These are phyloP conservation scores for Pseudochaenichthys georgianus DNA, from an alignment of 2,797 vertebrate species.

Conservation along the genomic window DNA sequence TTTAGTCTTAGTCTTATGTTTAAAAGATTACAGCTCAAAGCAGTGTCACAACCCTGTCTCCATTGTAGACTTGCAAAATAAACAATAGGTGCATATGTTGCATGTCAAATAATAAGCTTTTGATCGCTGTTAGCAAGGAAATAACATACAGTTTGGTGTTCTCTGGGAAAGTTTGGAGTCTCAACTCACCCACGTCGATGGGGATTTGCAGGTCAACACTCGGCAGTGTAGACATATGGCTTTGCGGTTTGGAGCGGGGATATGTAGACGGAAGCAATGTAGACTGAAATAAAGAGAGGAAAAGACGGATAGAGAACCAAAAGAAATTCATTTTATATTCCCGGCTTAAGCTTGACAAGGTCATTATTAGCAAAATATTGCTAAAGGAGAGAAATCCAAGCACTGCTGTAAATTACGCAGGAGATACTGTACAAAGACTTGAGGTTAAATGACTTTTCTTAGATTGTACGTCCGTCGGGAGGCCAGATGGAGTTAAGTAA, in stretches of 20 bases:
- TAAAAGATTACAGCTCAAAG: slow-evolving; percentile 28
- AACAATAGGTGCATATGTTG: slow-evolving; percentile 42
- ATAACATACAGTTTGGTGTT: slow-evolving; percentile 22
- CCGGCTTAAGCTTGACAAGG: slow-evolving; percentile 29
- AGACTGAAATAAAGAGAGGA: slow-evolving; percentile 31
- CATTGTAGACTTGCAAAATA: slow-evolving; percentile 59
- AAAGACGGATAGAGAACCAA: not conserved
- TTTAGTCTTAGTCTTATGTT: slow-evolving; percentile 36
- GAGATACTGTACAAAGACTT: slow-evolving; percentile 1
- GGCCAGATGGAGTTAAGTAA: slow-evolving; percentile 52
- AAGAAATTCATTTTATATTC: slow-evolving; percentile 3
- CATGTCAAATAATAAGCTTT: slow-evolving; percentile 39
- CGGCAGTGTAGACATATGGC: slow-evolving; percentile 51
- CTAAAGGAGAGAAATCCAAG: slow-evolving; percentile 14
- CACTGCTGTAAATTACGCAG: slow-evolving; percentile 1
- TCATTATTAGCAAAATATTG: not conserved
- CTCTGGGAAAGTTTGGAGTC: slow-evolving; percentile 44
- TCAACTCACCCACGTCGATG: slow-evolving; percentile 48
- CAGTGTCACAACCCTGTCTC: slow-evolving; percentile 47
- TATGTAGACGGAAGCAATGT: slow-evolving; percentile 34
- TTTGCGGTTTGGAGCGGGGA: slow-evolving; percentile 43
- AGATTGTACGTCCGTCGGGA: slow-evolving; percentile 48
- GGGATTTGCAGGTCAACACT: slow-evolving; percentile 50
- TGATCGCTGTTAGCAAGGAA: slow-evolving; percentile 19
- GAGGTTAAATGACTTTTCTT: slow-evolving; percentile 11